These are phyloP conservation scores for Anagyrus pseudococci DNA, from an alignment of 2,888 invertebrate genomes.

Conservation along the genomic window DNA sequence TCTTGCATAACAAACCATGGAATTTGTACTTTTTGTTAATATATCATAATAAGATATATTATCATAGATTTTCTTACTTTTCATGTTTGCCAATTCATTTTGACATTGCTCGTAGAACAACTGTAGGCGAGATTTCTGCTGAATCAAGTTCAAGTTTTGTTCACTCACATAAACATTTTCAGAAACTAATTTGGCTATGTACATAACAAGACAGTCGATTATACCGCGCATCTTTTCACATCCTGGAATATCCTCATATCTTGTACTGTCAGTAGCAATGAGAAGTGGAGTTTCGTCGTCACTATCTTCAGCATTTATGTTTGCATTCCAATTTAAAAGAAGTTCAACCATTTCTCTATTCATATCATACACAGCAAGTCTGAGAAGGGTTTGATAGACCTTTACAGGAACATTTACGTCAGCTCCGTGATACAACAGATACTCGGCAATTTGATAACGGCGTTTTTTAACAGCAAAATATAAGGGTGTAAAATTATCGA, in stretches of 20 bases:
- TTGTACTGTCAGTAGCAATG: slow-evolving; percentile 31
- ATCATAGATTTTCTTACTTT: slow-evolving; percentile 24
- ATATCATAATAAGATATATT: slow-evolving; percentile 32
- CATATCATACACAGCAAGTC: slow-evolving; percentile 35
- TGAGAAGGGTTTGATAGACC: slow-evolving; percentile 31
- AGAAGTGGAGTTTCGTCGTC: slow-evolving; percentile 30
- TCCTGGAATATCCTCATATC: slow-evolving; percentile 35
- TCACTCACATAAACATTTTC: slow-evolving; percentile 26
- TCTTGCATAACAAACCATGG: slow-evolving; percentile 30
- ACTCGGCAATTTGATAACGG: slow-evolving; percentile 31
- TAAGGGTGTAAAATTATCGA: slow-evolving; percentile 29
- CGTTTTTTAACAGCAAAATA: slow-evolving; percentile 35
- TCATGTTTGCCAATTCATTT: slow-evolving; percentile 24
- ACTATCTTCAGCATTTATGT: slow-evolving; percentile 31
- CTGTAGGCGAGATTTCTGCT: slow-evolving; percentile 19
- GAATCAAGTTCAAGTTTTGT: slow-evolving; percentile 27
- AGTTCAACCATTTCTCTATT: slow-evolving; percentile 36
- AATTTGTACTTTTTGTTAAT: slow-evolving; percentile 30
- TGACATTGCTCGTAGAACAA: slow-evolving; percentile 27
- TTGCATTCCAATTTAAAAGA: slow-evolving; percentile 34
- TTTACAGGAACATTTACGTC: slow-evolving; percentile 28
- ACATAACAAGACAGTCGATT: slow-evolving; percentile 30
- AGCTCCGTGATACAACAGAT: slow-evolving; percentile 32
- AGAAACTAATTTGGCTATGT: slow-evolving; percentile 29
- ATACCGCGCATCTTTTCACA: slow-evolving; percentile 31